Conservation (phyloP, 2,888 invertebrate genomes). For the Sycophila texana region DNA sequence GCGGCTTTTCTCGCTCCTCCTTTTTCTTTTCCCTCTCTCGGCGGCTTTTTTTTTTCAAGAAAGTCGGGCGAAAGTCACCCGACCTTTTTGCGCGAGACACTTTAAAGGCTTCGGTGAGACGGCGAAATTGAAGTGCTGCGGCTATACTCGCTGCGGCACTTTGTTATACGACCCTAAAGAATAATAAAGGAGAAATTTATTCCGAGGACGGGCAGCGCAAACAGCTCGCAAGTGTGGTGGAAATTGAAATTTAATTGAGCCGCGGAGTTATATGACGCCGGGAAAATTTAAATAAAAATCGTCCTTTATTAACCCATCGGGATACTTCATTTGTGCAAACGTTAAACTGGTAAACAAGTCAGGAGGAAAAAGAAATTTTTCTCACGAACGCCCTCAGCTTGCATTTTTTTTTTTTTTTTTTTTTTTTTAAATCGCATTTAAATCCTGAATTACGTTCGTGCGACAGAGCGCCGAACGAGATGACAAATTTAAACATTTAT, state of each 20-base stretch:
- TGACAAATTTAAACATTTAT: slow-evolving; percentile 17
- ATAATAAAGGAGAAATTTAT: slow-evolving; percentile 28
- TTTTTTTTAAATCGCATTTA: no score
- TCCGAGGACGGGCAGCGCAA: slow-evolving; percentile 8
- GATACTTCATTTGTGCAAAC: no score
- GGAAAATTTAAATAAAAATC: no score
- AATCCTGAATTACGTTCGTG: not conserved
- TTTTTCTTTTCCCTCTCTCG: not conserved
- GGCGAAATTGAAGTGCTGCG: slow-evolving; percentile 52
- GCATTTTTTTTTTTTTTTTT: not conserved
- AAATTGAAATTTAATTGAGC: slow-evolving; percentile 43
- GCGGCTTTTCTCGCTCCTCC: slow-evolving; percentile 12
- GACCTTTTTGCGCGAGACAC: slow-evolving; percentile 57
- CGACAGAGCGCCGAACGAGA: not conserved
- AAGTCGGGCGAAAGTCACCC: slow-evolving; percentile 52
- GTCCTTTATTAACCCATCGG: no score
- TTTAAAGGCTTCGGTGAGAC: slow-evolving; percentile 61
- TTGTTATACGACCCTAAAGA: slow-evolving; percentile 40
- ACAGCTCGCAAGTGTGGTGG: slow-evolving; percentile 12
- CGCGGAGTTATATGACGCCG: not conserved
- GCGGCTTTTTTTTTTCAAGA: slow-evolving; percentile 34
- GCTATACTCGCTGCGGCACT: slow-evolving; percentile 30
- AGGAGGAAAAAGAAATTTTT: no score
- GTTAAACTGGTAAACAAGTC: no score
- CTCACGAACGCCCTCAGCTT: no score